Conservation (phyloP, 2,888 invertebrate species). For the Clusia tigrina region DNA sequence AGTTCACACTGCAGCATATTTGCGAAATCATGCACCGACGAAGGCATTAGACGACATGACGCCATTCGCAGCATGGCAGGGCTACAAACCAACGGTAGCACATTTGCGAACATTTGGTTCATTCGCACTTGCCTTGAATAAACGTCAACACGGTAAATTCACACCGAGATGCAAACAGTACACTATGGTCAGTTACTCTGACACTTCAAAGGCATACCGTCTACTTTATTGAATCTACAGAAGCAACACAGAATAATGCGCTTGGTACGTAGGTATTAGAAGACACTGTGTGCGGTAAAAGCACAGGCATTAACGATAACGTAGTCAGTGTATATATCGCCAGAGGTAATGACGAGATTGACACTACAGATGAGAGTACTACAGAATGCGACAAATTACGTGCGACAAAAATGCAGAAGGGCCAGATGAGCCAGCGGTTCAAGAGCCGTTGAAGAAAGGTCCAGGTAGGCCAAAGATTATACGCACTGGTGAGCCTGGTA, state of each 20-base stretch:
- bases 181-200: conserved; percentile 28
- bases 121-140: conserved; percentile 16
- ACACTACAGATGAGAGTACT: not conserved
- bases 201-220: conserved; percentile 30
- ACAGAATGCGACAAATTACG: no score
- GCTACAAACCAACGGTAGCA: conserved; percentile 25
- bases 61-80: conserved; percentile 29
- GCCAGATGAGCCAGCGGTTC: not conserved
- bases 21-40: conserved; percentile 23
- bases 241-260: no score
- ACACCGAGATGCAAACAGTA: conserved; percentile 9
- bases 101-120: conserved; percentile 30
- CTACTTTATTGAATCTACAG: conserved; percentile 22
- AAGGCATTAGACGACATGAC: conserved; percentile 16
- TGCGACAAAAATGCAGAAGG: no score
- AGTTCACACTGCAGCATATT: no score
- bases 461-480: conserved; percentile 10
- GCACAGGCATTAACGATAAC: no score
- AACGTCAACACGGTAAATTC: not conserved
- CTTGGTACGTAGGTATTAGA: conserved; percentile 11
- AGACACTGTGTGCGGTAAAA: conserved; percentile 7
- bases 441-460: not conserved
- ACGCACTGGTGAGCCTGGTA: conserved; percentile 11
- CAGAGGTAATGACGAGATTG: not conserved
- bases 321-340: no score